phyloP scores from a whole-genome alignment of 2,888 invertebrate genomes.

The Sinopyrophorus schimmeli region DNA sequence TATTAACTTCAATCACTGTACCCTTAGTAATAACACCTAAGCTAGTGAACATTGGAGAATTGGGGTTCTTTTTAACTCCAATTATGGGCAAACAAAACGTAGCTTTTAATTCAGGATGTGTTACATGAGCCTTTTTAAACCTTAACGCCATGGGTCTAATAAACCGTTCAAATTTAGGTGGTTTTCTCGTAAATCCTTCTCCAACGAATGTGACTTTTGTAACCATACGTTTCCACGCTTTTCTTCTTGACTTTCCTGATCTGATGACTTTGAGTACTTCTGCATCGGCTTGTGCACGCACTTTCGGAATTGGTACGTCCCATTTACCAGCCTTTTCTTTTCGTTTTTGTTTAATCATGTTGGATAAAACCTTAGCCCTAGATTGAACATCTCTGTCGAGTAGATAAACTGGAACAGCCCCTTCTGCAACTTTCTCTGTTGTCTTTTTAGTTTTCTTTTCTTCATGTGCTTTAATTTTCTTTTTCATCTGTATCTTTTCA shows the following conservation, averaged over 20 bases:
- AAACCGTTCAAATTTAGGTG: slow-evolving; percentile 98
- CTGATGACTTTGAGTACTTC: slow-evolving; percentile 95
- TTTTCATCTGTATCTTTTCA: slow-evolving; percentile 99
- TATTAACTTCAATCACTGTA: slow-evolving; percentile 96
- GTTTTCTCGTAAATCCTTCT: slow-evolving; percentile 97
- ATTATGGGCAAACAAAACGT: slow-evolving; percentile 97
- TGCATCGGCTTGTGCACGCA: slow-evolving; percentile 92
- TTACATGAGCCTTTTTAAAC: slow-evolving; percentile 97
- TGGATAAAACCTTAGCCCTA: slow-evolving; percentile 93
- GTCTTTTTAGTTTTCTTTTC: slow-evolving; percentile 87
- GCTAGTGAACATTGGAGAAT: slow-evolving; percentile 94
- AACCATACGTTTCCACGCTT: slow-evolving; percentile 99
- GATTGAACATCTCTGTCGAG: slow-evolving; percentile 95
- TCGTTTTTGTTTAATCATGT: slow-evolving; percentile 99
- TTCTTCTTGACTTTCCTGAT: slow-evolving; percentile 89
- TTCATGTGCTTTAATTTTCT: slow-evolving; percentile 96
- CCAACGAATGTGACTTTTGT: slow-evolving; percentile 98
- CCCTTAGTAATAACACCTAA: slow-evolving; percentile 99
- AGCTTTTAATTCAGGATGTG: slow-evolving; percentile 98
- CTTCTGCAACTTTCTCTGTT: slow-evolving; percentile 81
- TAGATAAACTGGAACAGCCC: slow-evolving; percentile 94
- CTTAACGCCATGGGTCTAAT: slow-evolving; percentile 96
- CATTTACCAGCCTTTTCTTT: slow-evolving; percentile 99
- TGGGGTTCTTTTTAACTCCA: slow-evolving; percentile 99
- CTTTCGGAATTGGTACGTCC: slow-evolving; percentile 99